Evolutionary conservation across 2,797 vertebrate species (phyloP), one percentile per base, ranked within the genome.

Genomic region (Poecilia wingei): DNA sequence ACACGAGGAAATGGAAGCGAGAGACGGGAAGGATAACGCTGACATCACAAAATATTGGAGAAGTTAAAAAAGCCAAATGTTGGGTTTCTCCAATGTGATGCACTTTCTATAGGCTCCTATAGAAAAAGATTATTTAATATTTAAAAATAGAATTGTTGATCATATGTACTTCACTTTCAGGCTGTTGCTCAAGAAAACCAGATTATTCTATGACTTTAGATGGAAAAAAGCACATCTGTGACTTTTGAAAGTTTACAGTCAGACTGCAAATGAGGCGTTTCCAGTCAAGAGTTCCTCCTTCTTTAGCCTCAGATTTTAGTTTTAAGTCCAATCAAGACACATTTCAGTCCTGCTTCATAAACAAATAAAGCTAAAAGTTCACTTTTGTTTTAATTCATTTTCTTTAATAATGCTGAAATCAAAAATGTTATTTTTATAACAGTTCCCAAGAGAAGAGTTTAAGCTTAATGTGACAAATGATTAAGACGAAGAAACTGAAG

Each of bases 1-100:
- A 51, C 66, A 83, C 43, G n/a, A 28, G 57, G 31, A 46, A 43
- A 73, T 20, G 80, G 8, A 49, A 41, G 86, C 41, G 66, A 8
- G 41, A 61, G 64, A 81, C 73, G 71, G 33, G 3, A 64, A 45
- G 33, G 1, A 71, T 20, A 71, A 18, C 45, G 84, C 88, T 84
- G 87, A 92, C 71, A 43, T 72, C 53, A 79, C 74, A 79, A 18
- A 72, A 85, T 74, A 79, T 74, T 83, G 47, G 76, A 85, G 91
- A 93, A 92, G 89, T 91, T 41, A 75, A 87, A 85, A 80, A 68
- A 59, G 80, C 71, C 84, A 84, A 84, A 22, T 59, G 9, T 61
- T 33, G 82, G 3, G 25, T 85, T 91, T 79, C 72, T 73, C 69
- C 46, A 28, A 82, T 18, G 76, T 3, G 64, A 43, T 45, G 61